These are phyloP conservation scores for Mercenaria mercenaria DNA, from an alignment of 1,140 invertebrate species.

Conservation along the genomic window DNA sequence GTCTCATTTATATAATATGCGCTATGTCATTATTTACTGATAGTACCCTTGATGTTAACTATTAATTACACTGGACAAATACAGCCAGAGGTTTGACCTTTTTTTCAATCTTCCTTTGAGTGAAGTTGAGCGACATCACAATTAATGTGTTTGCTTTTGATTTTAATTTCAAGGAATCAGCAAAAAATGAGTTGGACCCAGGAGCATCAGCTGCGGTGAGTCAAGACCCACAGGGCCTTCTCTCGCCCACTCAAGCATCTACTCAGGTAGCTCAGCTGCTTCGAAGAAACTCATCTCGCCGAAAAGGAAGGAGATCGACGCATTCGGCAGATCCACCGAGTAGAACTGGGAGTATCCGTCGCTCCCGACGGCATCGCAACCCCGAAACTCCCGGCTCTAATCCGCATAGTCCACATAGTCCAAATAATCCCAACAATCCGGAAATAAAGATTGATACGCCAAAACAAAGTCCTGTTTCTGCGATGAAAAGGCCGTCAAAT, in stretches of 20 bases:
- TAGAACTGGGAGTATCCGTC: conserved; percentile 57
- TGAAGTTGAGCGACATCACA: no score
- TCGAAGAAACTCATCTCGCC: conserved; percentile 52
- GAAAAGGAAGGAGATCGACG: conserved; percentile 18
- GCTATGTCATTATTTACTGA: no score
- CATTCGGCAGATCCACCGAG: conserved; percentile 53
- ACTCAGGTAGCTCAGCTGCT: conserved; percentile 52
- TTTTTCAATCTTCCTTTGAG: no score
- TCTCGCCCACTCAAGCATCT: conserved; percentile 57
- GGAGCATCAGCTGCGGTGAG: conserved; percentile 1
- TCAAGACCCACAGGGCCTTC: conserved; percentile 6
- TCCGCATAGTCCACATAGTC: conserved; percentile 70
- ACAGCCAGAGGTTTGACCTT: no score
- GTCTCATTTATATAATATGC: no score
- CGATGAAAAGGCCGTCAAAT: conserved; percentile 61
- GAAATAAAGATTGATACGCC: conserved; percentile 73
- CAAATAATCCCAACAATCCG: conserved; percentile 64
- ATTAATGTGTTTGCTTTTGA: no score
- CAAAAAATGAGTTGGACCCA: conserved; percentile 43
- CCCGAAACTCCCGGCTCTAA: conserved; percentile 18
- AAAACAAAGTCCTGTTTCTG: conserved; percentile 66
- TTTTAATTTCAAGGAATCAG: conserved; percentile 3
- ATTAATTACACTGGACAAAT: no score
- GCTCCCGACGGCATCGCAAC: background rate
- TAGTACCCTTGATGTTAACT: no score